These are phyloP conservation scores for Cliona cf. orientalis DNA, from an alignment of 37 sponge, comb jelly and placozoan species.

Conservation along the genomic window DNA sequence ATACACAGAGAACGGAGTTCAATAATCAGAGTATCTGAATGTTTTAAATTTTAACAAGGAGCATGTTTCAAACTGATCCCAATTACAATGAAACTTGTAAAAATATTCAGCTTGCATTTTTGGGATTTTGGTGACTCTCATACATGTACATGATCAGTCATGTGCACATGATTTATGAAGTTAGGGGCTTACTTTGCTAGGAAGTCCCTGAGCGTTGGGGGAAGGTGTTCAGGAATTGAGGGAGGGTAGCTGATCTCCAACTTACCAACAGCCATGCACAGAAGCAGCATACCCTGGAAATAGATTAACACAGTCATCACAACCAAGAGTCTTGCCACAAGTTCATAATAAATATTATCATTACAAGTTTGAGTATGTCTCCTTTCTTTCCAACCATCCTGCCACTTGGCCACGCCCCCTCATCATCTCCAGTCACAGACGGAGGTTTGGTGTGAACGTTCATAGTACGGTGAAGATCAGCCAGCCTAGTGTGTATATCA, in stretches of 20 bases:
- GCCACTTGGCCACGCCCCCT: conserved; percentile 48
- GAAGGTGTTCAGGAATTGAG: conserved; percentile 49
- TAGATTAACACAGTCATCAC: neutral
- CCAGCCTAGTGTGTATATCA: conserved; percentile 35
- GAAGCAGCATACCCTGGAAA: conserved; percentile 75
- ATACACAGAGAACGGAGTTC: too few relatives aligned
- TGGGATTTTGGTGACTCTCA: neutral
- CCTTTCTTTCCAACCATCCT: conserved; percentile 78
- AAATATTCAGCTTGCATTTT: neutral
- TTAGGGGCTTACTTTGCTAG: conserved; percentile 46
- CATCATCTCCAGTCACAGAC: neutral
- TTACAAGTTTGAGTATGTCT: conserved; percentile 80
- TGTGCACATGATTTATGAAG: too few relatives aligned
- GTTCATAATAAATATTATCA: conserved; percentile 11
- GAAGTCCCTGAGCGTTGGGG: conserved; percentile 57
- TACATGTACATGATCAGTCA: neutral
- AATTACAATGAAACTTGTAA: neutral
- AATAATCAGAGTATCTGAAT: too few relatives aligned
- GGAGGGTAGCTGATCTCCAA: conserved; percentile 52
- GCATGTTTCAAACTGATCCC: neutral
- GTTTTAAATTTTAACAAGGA: too few relatives aligned
- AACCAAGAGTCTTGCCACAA: neutral
- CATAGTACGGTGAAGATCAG: conserved; percentile 61
- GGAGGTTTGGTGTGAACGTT: neutral
- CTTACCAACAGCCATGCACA: conserved; percentile 70